Base-by-base conservation (phyloP, 1,140 invertebrate genomes). In the Marisa cornuarietis region DNA sequence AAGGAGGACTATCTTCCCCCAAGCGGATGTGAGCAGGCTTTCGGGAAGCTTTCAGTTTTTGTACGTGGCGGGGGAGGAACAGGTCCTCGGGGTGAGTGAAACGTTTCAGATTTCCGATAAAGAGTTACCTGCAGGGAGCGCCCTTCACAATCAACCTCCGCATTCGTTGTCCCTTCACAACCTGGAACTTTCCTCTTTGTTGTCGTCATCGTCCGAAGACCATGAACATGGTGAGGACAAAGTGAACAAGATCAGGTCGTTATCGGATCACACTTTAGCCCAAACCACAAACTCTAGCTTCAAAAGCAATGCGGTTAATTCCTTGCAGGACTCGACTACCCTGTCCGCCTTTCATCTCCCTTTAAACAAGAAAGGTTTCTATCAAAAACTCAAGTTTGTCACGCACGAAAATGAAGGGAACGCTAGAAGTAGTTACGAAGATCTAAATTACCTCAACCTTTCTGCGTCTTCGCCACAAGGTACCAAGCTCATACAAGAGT, bases 31-130 rank as follows among this genome's bases (percentile, higher is more conserved):
- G 26, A 13, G 54, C 9, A 49, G 14, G 10, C 63, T 77, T 7
- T 68, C 54, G 49, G 76, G 76, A 24, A 42, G n/a, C 65, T 77
- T 77, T 54, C 76, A 77, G 65, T 77, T 77, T 65, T 10, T 77
- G 63, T 77, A 77, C 31, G 65, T 77, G 42, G 24, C 76, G 20
- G 62, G 63, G 7, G n/a, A 52, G 20, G 20, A 77, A 4, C 26
- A 77, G 2, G 76, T 77, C 26, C 16, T 77, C 16, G 76, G 76
- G 1, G 76, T 69, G 42, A 77, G 76, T 51, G 76, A 77, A 11
- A 24, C 49, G 13, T 77, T 77, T 77, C 24, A 68, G 31, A 58
- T 75, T 10, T 16, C 16, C 14, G 22, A 63, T 13, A 18, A 58
- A 58, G 54, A 58, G 4, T 58, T 18, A 18, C 54, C 54, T 18